Evolutionary conservation across 2,888 invertebrate genomes (phyloP).

Genomic region (Lapara coniferarum): DNA sequence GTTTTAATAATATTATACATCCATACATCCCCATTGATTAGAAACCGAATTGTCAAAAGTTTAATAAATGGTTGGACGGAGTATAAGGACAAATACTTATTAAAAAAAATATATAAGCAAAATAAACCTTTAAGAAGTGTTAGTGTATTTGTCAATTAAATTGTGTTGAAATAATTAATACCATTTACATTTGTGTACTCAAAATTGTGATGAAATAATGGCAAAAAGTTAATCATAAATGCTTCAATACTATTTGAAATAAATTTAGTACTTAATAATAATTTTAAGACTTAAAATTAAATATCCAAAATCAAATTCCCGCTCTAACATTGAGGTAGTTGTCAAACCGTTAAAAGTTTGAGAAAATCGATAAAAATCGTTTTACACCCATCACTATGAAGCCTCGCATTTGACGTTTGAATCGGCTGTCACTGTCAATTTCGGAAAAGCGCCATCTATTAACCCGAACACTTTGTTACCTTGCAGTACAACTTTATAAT

Average conservation of each 20-base stretch:
- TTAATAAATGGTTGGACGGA: no score
- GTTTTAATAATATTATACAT: no score
- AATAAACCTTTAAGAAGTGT: not conserved
- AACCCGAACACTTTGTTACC: constrained; percentile 48
- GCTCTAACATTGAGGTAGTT: constrained; percentile 10
- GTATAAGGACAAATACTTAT: not conserved
- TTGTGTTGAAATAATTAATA: not conserved
- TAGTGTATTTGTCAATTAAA: no score
- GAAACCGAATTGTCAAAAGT: no score
- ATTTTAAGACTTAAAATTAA: not conserved
- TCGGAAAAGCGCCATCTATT: constrained; percentile 41
- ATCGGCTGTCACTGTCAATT: constrained; percentile 17
- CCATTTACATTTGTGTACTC: not conserved
- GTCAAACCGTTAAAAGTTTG: not conserved
- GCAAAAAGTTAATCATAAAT: no score
- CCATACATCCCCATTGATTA: no score
- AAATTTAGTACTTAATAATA: no score
- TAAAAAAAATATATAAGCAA: not conserved
- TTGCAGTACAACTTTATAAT: constrained; percentile 60
- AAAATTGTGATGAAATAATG: not conserved
- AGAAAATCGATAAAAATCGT: constrained; percentile 19
- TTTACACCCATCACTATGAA: constrained; percentile 42
- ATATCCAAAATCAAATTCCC: not conserved
- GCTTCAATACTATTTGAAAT: no score
- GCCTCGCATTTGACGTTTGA: constrained; percentile 55